Percentiles rank a stretch among this genome's conserved stretches.
Evolutionary conservation across 2,888 invertebrate genomes (phyloP).

Genomic region (Nysson spinosus): DNA sequence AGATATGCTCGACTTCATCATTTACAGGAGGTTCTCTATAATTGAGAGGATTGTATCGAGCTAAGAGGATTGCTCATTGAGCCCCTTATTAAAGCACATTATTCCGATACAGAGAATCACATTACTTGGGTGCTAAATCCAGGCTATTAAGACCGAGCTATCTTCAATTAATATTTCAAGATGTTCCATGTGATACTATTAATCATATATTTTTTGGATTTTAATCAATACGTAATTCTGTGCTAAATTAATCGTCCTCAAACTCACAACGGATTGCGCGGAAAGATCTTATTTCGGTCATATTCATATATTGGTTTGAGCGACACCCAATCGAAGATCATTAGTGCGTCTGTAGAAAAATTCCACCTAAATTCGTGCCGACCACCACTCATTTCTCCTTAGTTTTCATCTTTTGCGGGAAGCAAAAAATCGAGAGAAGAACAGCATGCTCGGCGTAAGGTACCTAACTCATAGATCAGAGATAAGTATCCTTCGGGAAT

Average conservation of each 20-base stretch:
- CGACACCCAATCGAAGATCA: slow-evolving; percentile 28
- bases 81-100: slow-evolving; percentile 41
- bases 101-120: not conserved
- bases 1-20: slow-evolving; percentile 44
- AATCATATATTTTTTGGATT: too few relatives aligned
- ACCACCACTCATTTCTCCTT: not conserved
- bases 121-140: too few relatives aligned
- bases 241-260: slow-evolving; percentile 24
- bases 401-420: not conserved
- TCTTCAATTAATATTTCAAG: too few relatives aligned
- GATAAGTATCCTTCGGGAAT: slow-evolving; percentile 70
- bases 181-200: too few relatives aligned
- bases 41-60: slow-evolving; percentile 48
- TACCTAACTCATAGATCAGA: slow-evolving; percentile 65
- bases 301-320: too few relatives aligned
- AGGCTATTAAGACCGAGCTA: too few relatives aligned
- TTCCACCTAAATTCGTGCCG: not conserved
- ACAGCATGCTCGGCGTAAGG: slow-evolving; percentile 15
- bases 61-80: slow-evolving; percentile 48
- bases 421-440: not conserved
- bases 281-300: slow-evolving; percentile 34
- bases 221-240: slow-evolving; percentile 20
- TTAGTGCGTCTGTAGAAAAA: slow-evolving; percentile 17
- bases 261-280: slow-evolving; percentile 30
- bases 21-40: slow-evolving; percentile 43